Conservation (phyloP, 1,140 invertebrate genomes). For the Gryllus bimaculatus region DNA sequence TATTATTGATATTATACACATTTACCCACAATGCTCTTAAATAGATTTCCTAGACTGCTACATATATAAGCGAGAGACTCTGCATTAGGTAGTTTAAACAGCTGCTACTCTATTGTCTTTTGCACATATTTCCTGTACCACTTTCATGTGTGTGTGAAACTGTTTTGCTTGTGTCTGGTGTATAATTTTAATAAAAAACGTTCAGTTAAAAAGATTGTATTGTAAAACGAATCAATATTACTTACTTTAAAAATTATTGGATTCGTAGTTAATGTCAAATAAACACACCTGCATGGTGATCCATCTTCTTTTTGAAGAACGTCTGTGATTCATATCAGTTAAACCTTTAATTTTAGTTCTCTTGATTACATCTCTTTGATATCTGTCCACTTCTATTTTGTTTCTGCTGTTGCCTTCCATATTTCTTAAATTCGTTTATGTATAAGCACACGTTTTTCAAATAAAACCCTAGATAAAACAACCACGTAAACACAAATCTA, state of each 20-base stretch:
- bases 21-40: constrained; percentile 16
- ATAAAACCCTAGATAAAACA: not conserved
- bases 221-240: not conserved
- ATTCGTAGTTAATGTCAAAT: not conserved
- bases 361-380: not conserved
- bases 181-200: not conserved
- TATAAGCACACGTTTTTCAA: not conserved
- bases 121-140: not conserved
- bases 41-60: constrained; percentile 16
- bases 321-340: not conserved
- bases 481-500: not conserved
- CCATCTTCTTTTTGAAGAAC: not conserved
- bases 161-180: constrained; percentile 7
- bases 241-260: not conserved
- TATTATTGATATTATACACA: constrained; percentile 16
- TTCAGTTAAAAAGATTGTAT: not conserved
- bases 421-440: not conserved
- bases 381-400: not conserved
- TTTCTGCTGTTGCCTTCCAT: not conserved
- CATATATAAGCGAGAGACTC: not conserved
- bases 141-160: constrained; percentile 17
- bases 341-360: not conserved
- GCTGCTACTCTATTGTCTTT: constrained; percentile 15
- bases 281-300: not conserved
- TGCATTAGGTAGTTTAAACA: constrained; percentile 30